phyloP scores from a whole-genome alignment of 2,113 vertebrate genomes.

The Myanophis thanlyinensis region DNA sequence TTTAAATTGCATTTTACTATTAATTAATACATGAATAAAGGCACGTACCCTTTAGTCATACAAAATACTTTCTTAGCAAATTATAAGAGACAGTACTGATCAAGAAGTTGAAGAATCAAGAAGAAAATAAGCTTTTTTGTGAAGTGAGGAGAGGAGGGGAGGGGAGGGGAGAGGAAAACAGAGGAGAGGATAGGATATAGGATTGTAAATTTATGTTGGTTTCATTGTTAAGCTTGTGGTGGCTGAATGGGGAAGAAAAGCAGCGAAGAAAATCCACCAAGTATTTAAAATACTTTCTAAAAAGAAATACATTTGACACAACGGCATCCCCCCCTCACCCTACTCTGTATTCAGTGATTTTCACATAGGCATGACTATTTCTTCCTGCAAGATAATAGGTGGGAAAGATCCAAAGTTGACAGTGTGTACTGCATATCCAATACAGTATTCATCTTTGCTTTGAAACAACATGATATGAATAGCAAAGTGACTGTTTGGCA shows the following conservation, averaged over 20 bases:
- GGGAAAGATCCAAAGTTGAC: neutral
- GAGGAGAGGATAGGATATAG: neutral
- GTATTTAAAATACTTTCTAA: neutral
- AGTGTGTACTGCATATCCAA: neutral
- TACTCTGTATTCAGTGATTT: neutral
- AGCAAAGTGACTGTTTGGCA: neutral
- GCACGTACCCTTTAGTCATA: conserved; percentile 28
- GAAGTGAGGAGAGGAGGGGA: neutral
- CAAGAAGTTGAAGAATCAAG: neutral
- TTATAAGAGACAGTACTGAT: conserved; percentile 12
- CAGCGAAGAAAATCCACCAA: neutral
- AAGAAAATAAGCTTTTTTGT: neutral
- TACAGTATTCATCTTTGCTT: neutral
- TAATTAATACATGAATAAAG: conserved; percentile 16
- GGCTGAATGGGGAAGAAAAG: neutral
- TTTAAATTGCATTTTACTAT: conserved; percentile 14
- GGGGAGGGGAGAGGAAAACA: neutral
- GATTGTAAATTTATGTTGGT: neutral
- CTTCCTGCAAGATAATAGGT: neutral
- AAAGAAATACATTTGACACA: neutral
- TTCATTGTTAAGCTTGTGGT: neutral
- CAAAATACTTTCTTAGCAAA: conserved; percentile 1
- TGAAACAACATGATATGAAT: neutral
- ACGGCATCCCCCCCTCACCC: too few species aligned
- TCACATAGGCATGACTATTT: neutral